A percentile compares a stretch with the other conserved stretches of the same genome.
phyloP scores from a whole-genome alignment of 2,113 vertebrate genomes.

The Clupea harengus region DNA sequence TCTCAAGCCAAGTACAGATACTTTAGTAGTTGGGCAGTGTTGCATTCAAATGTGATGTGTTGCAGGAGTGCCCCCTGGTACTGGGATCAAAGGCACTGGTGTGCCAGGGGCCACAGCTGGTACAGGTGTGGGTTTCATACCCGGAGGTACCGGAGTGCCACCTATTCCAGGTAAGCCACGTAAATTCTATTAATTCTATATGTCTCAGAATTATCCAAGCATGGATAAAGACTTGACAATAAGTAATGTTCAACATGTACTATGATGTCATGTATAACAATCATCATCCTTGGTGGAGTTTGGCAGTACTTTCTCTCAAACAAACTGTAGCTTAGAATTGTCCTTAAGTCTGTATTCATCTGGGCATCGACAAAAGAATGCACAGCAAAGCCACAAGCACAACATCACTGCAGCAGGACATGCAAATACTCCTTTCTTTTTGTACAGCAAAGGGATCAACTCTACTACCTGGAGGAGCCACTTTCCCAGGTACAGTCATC shows the following conservation, averaged over 20 bases:
- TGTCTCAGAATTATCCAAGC: neutral
- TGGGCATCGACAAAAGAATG: neutral
- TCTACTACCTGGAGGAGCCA: conserved; percentile 52
- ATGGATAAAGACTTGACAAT: neutral
- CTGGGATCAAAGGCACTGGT: neutral
- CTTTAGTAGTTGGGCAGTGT: neutral
- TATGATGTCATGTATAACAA: neutral
- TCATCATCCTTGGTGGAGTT: neutral
- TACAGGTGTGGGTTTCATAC: conserved; percentile 25
- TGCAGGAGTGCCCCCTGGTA: neutral
- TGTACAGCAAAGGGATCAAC: conserved; percentile 58
- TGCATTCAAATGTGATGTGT: neutral
- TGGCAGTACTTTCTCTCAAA: neutral
- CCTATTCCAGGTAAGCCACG: conserved; percentile 56
- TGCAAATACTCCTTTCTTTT: conserved; percentile 8
- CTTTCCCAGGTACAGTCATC: conserved; percentile 60
- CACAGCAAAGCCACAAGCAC: neutral
- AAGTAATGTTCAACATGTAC: neutral
- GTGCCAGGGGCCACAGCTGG: conserved; percentile 57
- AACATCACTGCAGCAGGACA: neutral
- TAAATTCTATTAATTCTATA: conserved; percentile 33
- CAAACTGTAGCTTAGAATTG: neutral
- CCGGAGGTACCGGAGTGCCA: conserved; percentile 59
- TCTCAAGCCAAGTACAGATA: neutral
- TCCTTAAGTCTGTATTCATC: neutral